These are phyloP conservation scores for Tetropium fuscum DNA, from an alignment of 2,888 invertebrate species.

Conservation along the genomic window DNA sequence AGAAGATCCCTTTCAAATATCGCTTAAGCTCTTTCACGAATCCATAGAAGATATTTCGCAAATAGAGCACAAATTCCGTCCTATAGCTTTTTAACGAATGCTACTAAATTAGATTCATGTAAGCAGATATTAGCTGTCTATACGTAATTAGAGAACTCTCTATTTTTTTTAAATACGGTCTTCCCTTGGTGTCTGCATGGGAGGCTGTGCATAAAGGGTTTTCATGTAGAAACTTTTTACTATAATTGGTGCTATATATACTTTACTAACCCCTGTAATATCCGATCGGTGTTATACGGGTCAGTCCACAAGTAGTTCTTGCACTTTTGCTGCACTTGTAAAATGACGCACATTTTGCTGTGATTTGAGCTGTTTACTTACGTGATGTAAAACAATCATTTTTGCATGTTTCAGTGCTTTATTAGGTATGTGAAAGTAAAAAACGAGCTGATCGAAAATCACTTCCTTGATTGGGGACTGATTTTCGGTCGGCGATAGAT, in stretches of 20 bases:
- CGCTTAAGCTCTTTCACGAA: conserved; percentile 22
- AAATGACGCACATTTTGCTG: conserved; percentile 53
- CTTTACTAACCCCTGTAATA: not conserved
- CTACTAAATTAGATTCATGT: not conserved
- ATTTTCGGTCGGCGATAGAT: not conserved
- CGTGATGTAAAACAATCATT: conserved; percentile 48
- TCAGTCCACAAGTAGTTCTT: not conserved
- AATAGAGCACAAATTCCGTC: conserved; percentile 44
- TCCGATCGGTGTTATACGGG: not conserved
- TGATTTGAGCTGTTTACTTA: conserved; percentile 49
- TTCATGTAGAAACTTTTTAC: not conserved
- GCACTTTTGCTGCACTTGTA: conserved; percentile 44
- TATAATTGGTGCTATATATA: conserved; percentile 18
- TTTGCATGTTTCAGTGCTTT: conserved; percentile 46
- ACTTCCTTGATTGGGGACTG: not conserved
- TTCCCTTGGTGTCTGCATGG: too few species aligned
- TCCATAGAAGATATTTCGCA: conserved; percentile 24
- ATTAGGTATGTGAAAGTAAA: conserved; percentile 3
- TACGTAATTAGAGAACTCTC: not conserved
- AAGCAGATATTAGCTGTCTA: not conserved
- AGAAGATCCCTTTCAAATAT: not conserved
- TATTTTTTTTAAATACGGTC: too few species aligned
- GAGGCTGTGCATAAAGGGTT: too few species aligned
- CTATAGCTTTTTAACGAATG: conserved; percentile 33
- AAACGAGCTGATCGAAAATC: not conserved